Conservation (phyloP, 1,140 invertebrate genomes). For the Drosophila repleta region DNA sequence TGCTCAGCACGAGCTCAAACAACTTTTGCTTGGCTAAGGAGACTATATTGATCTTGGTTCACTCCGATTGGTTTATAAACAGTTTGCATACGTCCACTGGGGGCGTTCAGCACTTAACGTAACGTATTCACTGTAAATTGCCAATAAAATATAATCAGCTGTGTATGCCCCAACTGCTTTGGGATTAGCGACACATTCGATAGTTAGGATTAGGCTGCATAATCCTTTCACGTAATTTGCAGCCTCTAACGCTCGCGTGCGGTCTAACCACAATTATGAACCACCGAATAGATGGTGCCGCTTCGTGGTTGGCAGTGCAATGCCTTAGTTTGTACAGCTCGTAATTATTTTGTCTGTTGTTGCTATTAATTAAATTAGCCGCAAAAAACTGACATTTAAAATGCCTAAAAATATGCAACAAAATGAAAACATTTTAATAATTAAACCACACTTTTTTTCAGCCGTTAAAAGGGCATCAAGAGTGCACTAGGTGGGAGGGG, state of each 20-base stretch:
- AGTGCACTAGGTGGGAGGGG: slow-evolving; percentile 10
- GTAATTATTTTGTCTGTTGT: slow-evolving; percentile 12
- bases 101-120: too few relatives aligned
- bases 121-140: too few relatives aligned
- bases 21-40: too few relatives aligned
- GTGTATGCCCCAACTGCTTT: neutral
- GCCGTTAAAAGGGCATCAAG: slow-evolving; percentile 35
- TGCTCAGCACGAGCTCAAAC: too few relatives aligned
- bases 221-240: slow-evolving; percentile 13
- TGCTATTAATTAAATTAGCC: slow-evolving; percentile 71
- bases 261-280: slow-evolving; percentile 65
- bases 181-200: slow-evolving; percentile 3
- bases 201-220: slow-evolving; percentile 15
- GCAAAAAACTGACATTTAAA: slow-evolving; percentile 47
- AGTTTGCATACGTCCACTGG: too few relatives aligned
- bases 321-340: neutral
- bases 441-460: slow-evolving; percentile 65
- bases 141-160: neutral
- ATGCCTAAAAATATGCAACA: slow-evolving; percentile 55
- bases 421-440: slow-evolving; percentile 78
- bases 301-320: slow-evolving; percentile 5
- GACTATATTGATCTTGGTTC: too few relatives aligned
- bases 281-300: slow-evolving; percentile 11
- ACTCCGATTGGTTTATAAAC: too few relatives aligned
- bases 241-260: slow-evolving; percentile 29